A percentile compares a stretch with the other conserved stretches of the same genome.
Evolutionary conservation across 1,140 invertebrate species (phyloP).

Genomic region (Halictus rubicundus): DNA sequence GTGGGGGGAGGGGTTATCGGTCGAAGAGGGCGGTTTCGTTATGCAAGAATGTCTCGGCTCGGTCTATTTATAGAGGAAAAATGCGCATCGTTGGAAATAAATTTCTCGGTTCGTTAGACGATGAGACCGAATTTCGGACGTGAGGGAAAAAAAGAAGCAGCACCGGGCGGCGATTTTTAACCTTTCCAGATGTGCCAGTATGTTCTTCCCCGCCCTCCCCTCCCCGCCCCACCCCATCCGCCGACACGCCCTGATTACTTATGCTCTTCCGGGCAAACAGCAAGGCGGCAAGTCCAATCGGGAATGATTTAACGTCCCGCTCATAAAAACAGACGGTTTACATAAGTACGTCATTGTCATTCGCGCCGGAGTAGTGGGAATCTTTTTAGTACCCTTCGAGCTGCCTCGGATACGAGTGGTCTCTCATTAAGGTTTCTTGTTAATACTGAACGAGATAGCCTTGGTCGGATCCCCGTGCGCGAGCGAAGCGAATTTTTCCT

Average conservation of each 20-base stretch:
- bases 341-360: constrained; percentile 71
- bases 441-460: constrained; percentile 39
- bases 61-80: neutral
- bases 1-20: too few relatives aligned
- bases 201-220: neutral
- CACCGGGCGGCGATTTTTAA: constrained; percentile 60
- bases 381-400: constrained; percentile 44
- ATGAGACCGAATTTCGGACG: constrained; percentile 18
- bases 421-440: constrained; percentile 62
- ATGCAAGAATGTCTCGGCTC: neutral
- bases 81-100: constrained; percentile 9
- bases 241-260: constrained; percentile 56
- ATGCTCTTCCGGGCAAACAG: constrained; percentile 63
- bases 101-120: constrained; percentile 16
- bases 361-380: constrained; percentile 48
- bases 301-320: constrained; percentile 68
- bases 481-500: constrained; percentile 34
- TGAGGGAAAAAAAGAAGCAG: neutral
- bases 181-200: constrained; percentile 54
- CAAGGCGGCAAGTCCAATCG: constrained; percentile 49
- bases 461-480: constrained; percentile 34
- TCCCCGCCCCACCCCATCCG: neutral
- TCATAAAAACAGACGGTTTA: constrained; percentile 67
- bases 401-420: constrained; percentile 41
- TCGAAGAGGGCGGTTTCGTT: neutral